phyloP scores from a whole-genome alignment of 1,140 invertebrate genomes.

The Formica selysi region DNA sequence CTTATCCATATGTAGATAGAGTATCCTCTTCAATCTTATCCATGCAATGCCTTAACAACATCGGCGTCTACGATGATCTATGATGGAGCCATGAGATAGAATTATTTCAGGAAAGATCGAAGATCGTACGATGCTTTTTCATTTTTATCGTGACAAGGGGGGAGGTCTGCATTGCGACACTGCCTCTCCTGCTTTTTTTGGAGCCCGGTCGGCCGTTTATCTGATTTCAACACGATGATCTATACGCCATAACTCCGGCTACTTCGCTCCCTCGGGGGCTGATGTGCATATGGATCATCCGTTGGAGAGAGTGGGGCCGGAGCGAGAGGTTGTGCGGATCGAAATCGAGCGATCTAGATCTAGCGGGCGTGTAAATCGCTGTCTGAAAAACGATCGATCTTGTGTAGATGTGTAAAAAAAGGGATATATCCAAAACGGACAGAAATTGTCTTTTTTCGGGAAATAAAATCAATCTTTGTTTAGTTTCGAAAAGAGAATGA shows the following conservation, averaged over 20 bases:
- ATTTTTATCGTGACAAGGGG: constrained; percentile 58
- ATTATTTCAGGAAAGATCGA: constrained; percentile 54
- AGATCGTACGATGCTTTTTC: constrained; percentile 44
- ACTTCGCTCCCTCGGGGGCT: constrained; percentile 8
- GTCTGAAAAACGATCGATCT: constrained; percentile 12
- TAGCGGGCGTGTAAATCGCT: neutral
- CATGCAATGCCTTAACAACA: constrained; percentile 43
- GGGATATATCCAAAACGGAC: neutral
- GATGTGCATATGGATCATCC: constrained; percentile 56
- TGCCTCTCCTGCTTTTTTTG: constrained; percentile 39
- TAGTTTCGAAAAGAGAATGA: neutral
- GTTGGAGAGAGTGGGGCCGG: neutral
- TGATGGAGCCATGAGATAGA: constrained; percentile 30
- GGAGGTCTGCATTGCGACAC: constrained; percentile 54
- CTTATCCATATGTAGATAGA: constrained; percentile 21
- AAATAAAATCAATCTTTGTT: neutral
- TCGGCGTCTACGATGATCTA: constrained; percentile 30
- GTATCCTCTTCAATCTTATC: constrained; percentile 40
- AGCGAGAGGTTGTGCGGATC: constrained; percentile 8
- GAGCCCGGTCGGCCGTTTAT: constrained; percentile 31
- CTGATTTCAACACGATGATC: constrained; percentile 45
- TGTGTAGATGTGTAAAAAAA: neutral
- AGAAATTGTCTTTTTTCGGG: neutral
- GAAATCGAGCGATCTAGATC: constrained; percentile 31
- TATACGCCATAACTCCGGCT: constrained; percentile 53